Base-by-base conservation (phyloP, 2,113 vertebrate species). In the Sylvia atricapilla region DNA sequence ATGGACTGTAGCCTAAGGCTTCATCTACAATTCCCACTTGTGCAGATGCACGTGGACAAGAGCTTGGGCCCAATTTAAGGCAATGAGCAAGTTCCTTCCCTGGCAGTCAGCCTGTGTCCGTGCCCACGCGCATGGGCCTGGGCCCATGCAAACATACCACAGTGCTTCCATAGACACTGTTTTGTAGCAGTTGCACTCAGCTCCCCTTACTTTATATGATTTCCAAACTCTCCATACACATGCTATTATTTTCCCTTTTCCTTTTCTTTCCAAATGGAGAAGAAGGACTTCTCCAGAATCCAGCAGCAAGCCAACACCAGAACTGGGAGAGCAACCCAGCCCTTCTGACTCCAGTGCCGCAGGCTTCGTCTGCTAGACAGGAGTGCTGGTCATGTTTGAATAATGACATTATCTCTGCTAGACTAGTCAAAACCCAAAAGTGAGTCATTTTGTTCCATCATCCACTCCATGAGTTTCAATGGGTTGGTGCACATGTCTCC, bases 91-190 rank as follows among this genome's bases (percentile, higher is more conserved):
- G 67, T 83, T 95, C 90, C 72, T 90, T 83, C 76, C 59, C 76
- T 93, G 92, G 90, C 85, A 88, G 75, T 11, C 63, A 50, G 72
- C 67, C 88, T 13, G 11, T 58, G 63, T 70, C 88, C 21, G 5
- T 95, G 94, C 85, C 88, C 86, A 94, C 39, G 7, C 21, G 2
- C 18, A 30, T 83, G 79, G 92, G 82, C 85, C 74, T 35, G 59
- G 63, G 85, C 75, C 74, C 90, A 53, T 90, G 78, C 90, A 96
- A 94, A 93, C 83, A 88, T 88, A 84, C 67, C 79, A 70, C 85
- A 83, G 50, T 39, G 72, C 55, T 93, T 88, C 79, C 83, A 80
- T 35, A 88, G 86, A 68, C 85, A 52, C 59, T 58, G 50, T 15
- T 87, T 19, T 68, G 50, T 69, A 91, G 67, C 66, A 73, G 11